Evolutionary conservation across 2,888 invertebrate genomes (phyloP).

Genomic region (Pheosia tremula): DNA sequence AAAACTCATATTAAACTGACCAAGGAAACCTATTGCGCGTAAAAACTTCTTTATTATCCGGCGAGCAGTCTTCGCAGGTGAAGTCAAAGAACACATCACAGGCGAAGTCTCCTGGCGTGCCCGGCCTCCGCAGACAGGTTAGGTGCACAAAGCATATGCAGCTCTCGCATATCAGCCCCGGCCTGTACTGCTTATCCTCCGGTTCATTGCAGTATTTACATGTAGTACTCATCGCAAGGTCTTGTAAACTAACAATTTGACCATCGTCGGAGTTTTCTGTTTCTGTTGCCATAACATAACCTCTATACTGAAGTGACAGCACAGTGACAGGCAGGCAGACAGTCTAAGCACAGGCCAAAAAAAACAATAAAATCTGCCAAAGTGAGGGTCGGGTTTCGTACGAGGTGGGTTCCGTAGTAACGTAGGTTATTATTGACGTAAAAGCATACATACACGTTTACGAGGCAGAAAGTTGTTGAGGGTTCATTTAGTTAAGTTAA

Average conservation of each 20-base stretch:
- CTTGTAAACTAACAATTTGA: slow-evolving; percentile 26
- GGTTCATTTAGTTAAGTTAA: too few relatives aligned
- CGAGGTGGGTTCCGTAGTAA: too few relatives aligned
- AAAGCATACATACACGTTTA: too few relatives aligned
- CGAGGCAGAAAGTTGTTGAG: too few relatives aligned
- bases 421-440: too few relatives aligned
- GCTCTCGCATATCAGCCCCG: slow-evolving; percentile 85
- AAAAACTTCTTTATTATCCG: slow-evolving; percentile 82
- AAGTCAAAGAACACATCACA: slow-evolving; percentile 92
- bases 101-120: slow-evolving; percentile 88
- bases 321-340: too few relatives aligned
- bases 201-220: slow-evolving; percentile 86
- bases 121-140: slow-evolving; percentile 86
- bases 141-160: slow-evolving; percentile 87
- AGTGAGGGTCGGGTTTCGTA: too few relatives aligned
- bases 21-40: slow-evolving; percentile 88
- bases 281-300: slow-evolving; percentile 21
- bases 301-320: slow-evolving; percentile 1
- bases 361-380: too few relatives aligned
- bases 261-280: slow-evolving; percentile 13
- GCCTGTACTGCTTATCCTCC: slow-evolving; percentile 81
- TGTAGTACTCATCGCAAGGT: slow-evolving; percentile 34
- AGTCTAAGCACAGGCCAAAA: too few relatives aligned
- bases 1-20: slow-evolving; percentile 59
- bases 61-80: slow-evolving; percentile 87